Evolutionary conservation across 1,140 invertebrate genomes (phyloP), one percentile per base, ranked within the genome.

Genomic region (Drosophila triauraria): DNA sequence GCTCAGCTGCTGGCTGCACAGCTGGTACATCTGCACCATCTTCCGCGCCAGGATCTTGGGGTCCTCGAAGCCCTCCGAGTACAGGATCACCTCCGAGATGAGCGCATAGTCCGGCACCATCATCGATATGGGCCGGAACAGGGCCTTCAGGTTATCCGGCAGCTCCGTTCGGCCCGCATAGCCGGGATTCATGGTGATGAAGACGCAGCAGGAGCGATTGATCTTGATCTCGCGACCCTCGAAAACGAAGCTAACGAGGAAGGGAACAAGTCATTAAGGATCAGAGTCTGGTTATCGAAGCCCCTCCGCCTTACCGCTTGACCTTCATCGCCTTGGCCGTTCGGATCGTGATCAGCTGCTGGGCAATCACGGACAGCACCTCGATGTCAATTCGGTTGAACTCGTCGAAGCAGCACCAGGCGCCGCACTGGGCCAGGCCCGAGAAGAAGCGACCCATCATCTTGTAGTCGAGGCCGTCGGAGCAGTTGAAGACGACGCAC

Each of bases 341-440:
- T 62, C 95, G 93, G 47, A 97, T 97, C 1, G 96, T 96, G 50
- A 97, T 96, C 35, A 97, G 91, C 86, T 97, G 96, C 79, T 97
- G 96, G 2, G 96, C 97, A 54, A 98, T 97, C 9, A 98, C 97
- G 8, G 97, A 98, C 38, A 98, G 92, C 10, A 98, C 97, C 93
- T 98, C 97, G 70, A 98, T 97, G 75, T 98, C 96, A 48, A 98
- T 98, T 7, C 97, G 94, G 93, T 98, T 98, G 91, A 98, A 98
- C 92, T 98, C 97, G 81, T 98, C 97, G 92, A 98, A 98, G 82
- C 97, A 98, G 83, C 97, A 97, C 97, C 97, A 98, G 2, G 97
- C 97, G 7, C 97, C 97, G 3, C 96, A 97, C 62, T 97, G 97
- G 0, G 97, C 97, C 65, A 98, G 91, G 0, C 97, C 97, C 8